Conservation (phyloP, 1,140 invertebrate species). For the Scylla paramamosain region DNA sequence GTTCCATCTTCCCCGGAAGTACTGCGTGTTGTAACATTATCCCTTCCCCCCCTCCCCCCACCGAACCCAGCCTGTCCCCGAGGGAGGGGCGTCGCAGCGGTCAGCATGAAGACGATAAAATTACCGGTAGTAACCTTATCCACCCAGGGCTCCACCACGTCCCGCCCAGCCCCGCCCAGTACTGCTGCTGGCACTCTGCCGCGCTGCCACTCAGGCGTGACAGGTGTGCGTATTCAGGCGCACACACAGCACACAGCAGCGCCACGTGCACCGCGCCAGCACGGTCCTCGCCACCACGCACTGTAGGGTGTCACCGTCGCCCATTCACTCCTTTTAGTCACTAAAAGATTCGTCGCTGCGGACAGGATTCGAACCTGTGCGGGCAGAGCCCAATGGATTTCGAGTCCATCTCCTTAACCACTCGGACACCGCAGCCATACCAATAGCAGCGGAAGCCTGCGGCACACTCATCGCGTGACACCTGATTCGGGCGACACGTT, state of each 20-base stretch:
- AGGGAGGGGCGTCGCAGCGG: not conserved
- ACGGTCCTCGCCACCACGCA: not conserved
- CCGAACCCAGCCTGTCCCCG: not conserved
- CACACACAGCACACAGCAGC: not conserved
- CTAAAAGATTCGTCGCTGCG: conserved; percentile 10
- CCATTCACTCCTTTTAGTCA: not conserved
- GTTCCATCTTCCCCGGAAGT: not conserved
- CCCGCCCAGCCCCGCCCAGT: not conserved
- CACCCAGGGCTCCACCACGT: not conserved
- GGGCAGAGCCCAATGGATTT: conserved; percentile 55
- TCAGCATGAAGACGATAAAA: not conserved
- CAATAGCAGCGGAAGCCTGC: not conserved
- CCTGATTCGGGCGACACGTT: too few species aligned
- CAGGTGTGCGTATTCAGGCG: not conserved
- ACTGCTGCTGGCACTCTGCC: not conserved
- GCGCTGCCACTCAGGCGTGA: not conserved
- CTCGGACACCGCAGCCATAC: conserved; percentile 35
- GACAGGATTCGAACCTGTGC: conserved; percentile 64
- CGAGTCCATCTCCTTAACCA: conserved; percentile 59
- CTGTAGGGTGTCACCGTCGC: not conserved
- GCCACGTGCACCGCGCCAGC: not conserved
- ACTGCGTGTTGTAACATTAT: not conserved
- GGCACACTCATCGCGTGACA: not conserved
- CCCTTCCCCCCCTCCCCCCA: not conserved
- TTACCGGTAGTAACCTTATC: not conserved